These are phyloP conservation scores for Florisuga fusca DNA, from an alignment of 2,797 vertebrate species.

Conservation along the genomic window DNA sequence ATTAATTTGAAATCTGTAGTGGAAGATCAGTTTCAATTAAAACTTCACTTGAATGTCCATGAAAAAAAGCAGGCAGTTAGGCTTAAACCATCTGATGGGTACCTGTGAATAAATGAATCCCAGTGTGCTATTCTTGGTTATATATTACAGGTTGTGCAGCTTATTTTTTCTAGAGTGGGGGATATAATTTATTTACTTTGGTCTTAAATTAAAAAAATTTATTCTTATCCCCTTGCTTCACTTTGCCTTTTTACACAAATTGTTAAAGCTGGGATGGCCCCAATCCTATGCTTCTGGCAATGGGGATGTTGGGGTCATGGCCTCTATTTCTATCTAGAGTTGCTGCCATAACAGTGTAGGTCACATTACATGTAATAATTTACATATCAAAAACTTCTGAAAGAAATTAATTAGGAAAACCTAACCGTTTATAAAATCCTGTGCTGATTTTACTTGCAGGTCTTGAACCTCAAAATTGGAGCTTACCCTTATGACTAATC, in stretches of 20 bases:
- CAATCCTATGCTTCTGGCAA: background rate
- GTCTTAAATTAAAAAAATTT: background rate
- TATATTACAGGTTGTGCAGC: slow-evolving; percentile 40
- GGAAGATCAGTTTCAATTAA: slow-evolving; percentile 95
- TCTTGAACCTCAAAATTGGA: slow-evolving; percentile 36
- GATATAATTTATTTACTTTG: background rate
- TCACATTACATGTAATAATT: slow-evolving; percentile 18
- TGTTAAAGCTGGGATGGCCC: background rate
- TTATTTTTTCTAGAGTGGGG: background rate
- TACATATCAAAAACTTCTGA: slow-evolving; percentile 47
- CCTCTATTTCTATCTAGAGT: background rate
- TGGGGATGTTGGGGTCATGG: background rate
- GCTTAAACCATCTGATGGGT: slow-evolving; percentile 57
- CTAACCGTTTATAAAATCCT: background rate
- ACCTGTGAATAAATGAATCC: slow-evolving; percentile 48
- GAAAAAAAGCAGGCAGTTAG: slow-evolving; percentile 57
- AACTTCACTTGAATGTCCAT: slow-evolving; percentile 79
- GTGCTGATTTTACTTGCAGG: slow-evolving; percentile 30
- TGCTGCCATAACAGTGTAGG: background rate
- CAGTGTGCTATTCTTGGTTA: slow-evolving; percentile 15
- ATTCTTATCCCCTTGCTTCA: rapidly evolving
- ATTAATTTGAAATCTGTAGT: slow-evolving; percentile 92
- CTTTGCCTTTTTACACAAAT: background rate
- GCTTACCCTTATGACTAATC: slow-evolving; percentile 1
- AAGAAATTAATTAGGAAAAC: slow-evolving; percentile 19